phyloP scores from a whole-genome alignment of 1,140 invertebrate genomes.

The Drosophila sulfurigaster region DNA sequence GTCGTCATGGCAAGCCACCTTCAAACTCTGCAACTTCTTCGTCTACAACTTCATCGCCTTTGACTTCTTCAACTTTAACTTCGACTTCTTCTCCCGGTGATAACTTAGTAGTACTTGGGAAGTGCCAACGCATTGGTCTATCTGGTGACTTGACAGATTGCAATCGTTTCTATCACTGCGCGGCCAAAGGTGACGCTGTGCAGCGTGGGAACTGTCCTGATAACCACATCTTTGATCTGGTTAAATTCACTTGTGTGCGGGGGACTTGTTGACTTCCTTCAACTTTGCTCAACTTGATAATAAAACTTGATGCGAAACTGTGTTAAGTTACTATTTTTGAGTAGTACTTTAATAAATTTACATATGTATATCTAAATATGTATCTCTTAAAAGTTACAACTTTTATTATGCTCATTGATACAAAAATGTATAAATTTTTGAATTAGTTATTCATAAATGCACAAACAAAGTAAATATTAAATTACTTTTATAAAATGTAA shows the following conservation, averaged over 20 bases:
- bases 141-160: slow-evolving; percentile 53
- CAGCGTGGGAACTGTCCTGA: slow-evolving; percentile 25
- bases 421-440: too few species aligned
- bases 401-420: too few species aligned
- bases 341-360: too few species aligned
- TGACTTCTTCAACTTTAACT: neutral
- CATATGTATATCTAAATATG: too few species aligned
- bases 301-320: neutral
- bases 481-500: too few species aligned
- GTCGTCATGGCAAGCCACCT: slow-evolving; percentile 18
- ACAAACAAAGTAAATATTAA: too few species aligned
- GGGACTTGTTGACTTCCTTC: slow-evolving; percentile 43
- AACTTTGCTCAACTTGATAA: neutral
- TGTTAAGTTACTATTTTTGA: too few species aligned
- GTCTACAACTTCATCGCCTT: too few species aligned
- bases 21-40: slow-evolving; percentile 5
- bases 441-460: too few species aligned
- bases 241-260: slow-evolving; percentile 26
- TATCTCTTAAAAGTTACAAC: too few species aligned
- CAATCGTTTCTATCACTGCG: slow-evolving; percentile 49
- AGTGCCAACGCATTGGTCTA: slow-evolving; percentile 47
- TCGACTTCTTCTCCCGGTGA: neutral
- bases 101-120: neutral
- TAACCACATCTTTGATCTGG: slow-evolving; percentile 40
- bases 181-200: slow-evolving; percentile 16